Percentiles rank a stretch among this genome's conserved stretches.
Conservation (phyloP, 1,140 invertebrate genomes). For the Ectropis grisescens region DNA sequence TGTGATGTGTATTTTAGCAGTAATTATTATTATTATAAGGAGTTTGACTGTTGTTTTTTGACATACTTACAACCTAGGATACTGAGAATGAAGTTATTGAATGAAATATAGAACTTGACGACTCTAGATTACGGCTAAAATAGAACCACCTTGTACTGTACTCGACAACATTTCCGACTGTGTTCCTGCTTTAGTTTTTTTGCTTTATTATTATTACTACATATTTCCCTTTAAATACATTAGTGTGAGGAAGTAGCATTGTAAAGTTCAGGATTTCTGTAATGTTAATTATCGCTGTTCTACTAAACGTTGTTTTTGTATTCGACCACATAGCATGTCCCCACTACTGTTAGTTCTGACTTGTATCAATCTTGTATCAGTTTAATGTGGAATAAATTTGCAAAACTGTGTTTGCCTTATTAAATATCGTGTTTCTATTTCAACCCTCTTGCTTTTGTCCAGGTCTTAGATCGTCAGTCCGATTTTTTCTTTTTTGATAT, state of each 20-base stretch:
- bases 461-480: too few relatives aligned
- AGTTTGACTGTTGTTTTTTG: slow-evolving; percentile 72
- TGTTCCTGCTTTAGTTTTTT: slow-evolving; percentile 71
- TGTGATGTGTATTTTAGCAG: slow-evolving; percentile 86
- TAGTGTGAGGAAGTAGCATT: slow-evolving; percentile 66
- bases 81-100: slow-evolving; percentile 55
- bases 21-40: slow-evolving; percentile 74
- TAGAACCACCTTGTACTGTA: slow-evolving; percentile 66
- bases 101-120: slow-evolving; percentile 60
- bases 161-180: slow-evolving; percentile 71
- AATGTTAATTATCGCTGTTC: slow-evolving; percentile 59
- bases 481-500: too few relatives aligned
- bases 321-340: slow-evolving; percentile 61
- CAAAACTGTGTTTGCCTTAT: slow-evolving; percentile 71
- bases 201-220: slow-evolving; percentile 67
- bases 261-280: slow-evolving; percentile 65
- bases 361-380: slow-evolving; percentile 68
- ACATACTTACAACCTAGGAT: slow-evolving; percentile 68
- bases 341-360: slow-evolving; percentile 64
- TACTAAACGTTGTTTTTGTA: slow-evolving; percentile 64
- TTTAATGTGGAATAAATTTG: slow-evolving; percentile 70
- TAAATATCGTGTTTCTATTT: slow-evolving; percentile 59
- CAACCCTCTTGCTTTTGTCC: too few relatives aligned
- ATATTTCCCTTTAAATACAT: slow-evolving; percentile 63
- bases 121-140: slow-evolving; percentile 72